phyloP scores from a whole-genome alignment of 2,113 vertebrate genomes.

The Paradoxurus hermaphroditus region DNA sequence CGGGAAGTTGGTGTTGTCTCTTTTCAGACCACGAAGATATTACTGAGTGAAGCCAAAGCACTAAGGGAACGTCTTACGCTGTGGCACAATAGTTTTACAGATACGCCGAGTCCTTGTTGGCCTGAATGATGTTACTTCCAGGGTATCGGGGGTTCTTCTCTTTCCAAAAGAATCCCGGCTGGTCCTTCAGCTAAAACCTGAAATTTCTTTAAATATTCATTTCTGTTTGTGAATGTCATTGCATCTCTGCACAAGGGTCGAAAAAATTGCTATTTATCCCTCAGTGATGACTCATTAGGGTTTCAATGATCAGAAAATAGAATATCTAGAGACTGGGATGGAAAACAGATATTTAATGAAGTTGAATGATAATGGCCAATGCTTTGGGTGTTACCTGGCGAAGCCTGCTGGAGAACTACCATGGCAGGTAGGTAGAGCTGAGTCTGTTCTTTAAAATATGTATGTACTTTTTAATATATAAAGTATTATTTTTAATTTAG shows the following conservation, averaged over 20 bases:
- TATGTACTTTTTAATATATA: background rate
- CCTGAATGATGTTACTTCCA: background rate
- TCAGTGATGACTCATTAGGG: background rate
- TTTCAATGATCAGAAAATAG: background rate
- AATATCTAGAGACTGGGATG: background rate
- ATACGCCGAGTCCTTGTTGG: background rate
- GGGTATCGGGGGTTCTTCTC: background rate
- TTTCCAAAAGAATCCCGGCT: background rate
- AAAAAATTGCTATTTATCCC: background rate
- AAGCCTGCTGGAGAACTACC: background rate
- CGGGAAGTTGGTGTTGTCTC: background rate
- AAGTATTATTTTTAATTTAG: background rate
- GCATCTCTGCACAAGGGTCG: background rate
- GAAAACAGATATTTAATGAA: background rate
- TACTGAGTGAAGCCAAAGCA: background rate
- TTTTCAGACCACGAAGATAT: background rate
- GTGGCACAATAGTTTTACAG: background rate
- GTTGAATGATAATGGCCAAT: background rate
- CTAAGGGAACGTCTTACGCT: background rate
- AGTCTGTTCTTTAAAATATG: background rate
- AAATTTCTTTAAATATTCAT: background rate
- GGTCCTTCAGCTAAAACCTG: background rate
- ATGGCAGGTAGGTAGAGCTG: background rate
- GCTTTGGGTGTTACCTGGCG: background rate
- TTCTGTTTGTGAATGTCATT: background rate